Evolutionary conservation across 2,797 vertebrate species (phyloP), one percentile per base, ranked within the genome.

Genomic region (Xiphorhynchus erythropygius): DNA sequence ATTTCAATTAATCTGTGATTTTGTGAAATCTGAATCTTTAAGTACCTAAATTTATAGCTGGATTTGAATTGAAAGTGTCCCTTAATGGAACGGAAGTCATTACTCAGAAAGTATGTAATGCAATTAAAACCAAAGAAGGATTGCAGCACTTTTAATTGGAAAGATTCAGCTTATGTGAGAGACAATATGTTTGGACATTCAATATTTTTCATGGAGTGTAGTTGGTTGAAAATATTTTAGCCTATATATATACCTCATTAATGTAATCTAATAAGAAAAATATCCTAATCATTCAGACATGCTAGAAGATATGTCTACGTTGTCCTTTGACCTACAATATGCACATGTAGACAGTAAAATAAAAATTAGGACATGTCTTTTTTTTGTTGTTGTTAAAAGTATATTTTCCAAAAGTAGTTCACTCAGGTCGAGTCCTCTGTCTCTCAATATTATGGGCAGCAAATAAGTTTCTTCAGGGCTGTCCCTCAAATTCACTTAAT

Each of bases 121-220:
- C 78, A 92, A 53, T 82, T 84, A 79, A 94, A 76, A 73, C 69
- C 39, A 59, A 92, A 87, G 84, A 74, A 88, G 16, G 30, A n/a
- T 91, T 47, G 25, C 47, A 83, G 27, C 17, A 59, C 60, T 85
- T 96, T 76, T 69, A 85, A 55, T 80, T 82, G 46, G 53, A 80
- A 89, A 52, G 24, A 79, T 91, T 73, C 76, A 18, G 41, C 73
- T 56, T 82, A 37, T 68, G n/a, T 76, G 89, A 50, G 47, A 74
- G 68, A 77, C 35, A 50, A 18, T 57, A n/a, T 0, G 0, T 80
- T 77, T 63, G 4, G 27, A 60, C 41, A 56, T n/a, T 46, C 11
- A 37, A 0, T 88, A 7, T 56, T 86, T 89, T 80, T 79, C 52
- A 27, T 74, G 13, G 32, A 55, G 8, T 74, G 89, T 59, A 59